Evolutionary conservation across 2,888 invertebrate species (phyloP).

Genomic region (Clivina fossor): DNA sequence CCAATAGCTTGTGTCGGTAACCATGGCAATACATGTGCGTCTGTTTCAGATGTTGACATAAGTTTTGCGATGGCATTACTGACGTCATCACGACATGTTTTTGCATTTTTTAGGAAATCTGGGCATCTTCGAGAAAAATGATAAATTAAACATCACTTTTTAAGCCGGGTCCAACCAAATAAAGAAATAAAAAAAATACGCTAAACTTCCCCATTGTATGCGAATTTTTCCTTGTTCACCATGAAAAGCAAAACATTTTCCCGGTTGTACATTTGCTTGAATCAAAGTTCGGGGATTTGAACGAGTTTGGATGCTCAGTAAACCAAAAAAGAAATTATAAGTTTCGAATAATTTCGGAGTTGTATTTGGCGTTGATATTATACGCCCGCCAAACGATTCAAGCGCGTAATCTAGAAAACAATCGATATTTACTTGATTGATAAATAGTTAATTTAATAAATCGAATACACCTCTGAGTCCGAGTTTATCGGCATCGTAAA

Average conservation of each 20-base stretch:
- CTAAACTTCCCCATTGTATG: too few species aligned
- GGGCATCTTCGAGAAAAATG: too few species aligned
- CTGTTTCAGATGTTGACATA: too few species aligned
- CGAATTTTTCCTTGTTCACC: constrained; percentile 57
- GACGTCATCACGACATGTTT: too few species aligned
- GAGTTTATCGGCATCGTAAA: constrained; percentile 62
- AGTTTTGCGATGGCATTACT: too few species aligned
- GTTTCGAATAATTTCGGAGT: constrained; percentile 38
- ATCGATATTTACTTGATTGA: not conserved
- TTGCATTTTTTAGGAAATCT: too few species aligned
- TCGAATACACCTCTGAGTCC: constrained; percentile 56
- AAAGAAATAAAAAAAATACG: too few species aligned
- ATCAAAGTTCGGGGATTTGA: constrained; percentile 52
- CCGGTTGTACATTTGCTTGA: constrained; percentile 52
- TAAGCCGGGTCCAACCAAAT: too few species aligned
- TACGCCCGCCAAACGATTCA: constrained; percentile 59
- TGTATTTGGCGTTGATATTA: constrained; percentile 59
- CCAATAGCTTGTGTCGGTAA: too few species aligned
- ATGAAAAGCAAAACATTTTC: constrained; percentile 66
- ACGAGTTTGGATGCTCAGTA: constrained; percentile 37
- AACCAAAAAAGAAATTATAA: constrained; percentile 40
- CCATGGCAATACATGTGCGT: too few species aligned
- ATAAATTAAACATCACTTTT: too few species aligned
- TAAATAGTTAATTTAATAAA: too few species aligned
- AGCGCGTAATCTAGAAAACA: constrained; percentile 58